Conservation (phyloP, 2,797 vertebrate genomes). For the Nasua narica region DNA sequence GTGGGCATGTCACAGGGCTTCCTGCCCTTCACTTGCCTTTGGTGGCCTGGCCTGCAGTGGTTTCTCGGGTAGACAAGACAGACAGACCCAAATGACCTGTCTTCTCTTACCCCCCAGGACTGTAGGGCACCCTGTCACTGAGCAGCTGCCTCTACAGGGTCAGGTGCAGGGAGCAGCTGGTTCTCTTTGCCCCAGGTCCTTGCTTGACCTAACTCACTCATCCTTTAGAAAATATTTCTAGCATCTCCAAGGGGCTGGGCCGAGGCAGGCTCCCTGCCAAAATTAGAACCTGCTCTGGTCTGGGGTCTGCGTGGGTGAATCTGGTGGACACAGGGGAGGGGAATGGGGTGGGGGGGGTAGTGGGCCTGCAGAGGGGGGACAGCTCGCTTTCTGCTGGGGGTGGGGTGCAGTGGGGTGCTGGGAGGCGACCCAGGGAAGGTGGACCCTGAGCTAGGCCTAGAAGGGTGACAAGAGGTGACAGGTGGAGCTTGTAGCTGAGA, state of each 20-base stretch:
- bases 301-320: background rate
- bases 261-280: background rate
- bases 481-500: background rate
- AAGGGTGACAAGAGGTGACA: background rate
- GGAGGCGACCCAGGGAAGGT: background rate
- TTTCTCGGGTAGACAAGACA: background rate
- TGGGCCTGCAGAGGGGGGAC: background rate
- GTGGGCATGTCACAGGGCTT: background rate
- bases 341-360: background rate
- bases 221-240: background rate
- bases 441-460: background rate
- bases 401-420: no score
- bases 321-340: background rate
- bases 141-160: background rate
- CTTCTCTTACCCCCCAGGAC: background rate
- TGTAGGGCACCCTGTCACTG: background rate
- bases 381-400: background rate
- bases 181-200: background rate
- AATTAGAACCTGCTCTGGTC: background rate
- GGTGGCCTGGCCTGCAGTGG: background rate
- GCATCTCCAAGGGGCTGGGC: background rate
- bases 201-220: background rate
- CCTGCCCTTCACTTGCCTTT: no score
- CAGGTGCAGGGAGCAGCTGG: rapidly evolving
- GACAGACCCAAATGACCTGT: background rate